Percentiles rank a stretch among this genome's conserved stretches.
Evolutionary conservation across 2,113 vertebrate species (phyloP).

Genomic region (Xenotilapia leptura): DNA sequence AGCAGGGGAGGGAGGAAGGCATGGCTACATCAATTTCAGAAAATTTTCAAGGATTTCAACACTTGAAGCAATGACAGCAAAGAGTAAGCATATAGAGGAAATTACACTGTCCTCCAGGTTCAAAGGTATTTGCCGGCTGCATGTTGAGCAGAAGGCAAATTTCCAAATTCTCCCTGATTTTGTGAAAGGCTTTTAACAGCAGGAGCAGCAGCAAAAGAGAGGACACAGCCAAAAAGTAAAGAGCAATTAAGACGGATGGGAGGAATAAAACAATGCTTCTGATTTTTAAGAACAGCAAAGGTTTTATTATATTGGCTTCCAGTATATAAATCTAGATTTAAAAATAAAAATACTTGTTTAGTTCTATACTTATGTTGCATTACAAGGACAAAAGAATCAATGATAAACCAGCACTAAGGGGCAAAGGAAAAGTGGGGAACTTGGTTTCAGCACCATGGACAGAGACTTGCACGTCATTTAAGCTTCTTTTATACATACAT

Average conservation of each 20-base stretch:
- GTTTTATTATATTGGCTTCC: background rate
- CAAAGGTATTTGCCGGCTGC: background rate
- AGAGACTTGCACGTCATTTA: background rate
- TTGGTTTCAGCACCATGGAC: conserved; percentile 57
- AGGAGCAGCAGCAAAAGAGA: background rate
- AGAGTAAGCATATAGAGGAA: background rate
- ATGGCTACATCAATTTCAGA: background rate
- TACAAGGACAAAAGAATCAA: background rate
- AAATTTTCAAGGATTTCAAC: conserved; percentile 5
- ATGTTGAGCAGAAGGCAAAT: conserved; percentile 1
- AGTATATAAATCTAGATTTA: background rate
- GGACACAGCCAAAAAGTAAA: background rate
- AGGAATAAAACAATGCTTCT: background rate
- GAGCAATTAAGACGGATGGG: background rate
- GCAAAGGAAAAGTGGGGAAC: background rate
- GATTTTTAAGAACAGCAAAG: background rate
- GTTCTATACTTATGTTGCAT: background rate
- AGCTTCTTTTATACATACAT: background rate
- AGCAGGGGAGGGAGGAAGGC: background rate
- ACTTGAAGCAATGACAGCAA: background rate
- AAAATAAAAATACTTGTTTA: background rate
- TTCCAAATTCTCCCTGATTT: conserved; percentile 6
- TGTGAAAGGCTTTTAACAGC: background rate
- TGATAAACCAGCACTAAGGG: background rate
- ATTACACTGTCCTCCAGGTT: background rate